phyloP scores from a whole-genome alignment of 2,113 vertebrate genomes.

The Oenanthe oenanthe region DNA sequence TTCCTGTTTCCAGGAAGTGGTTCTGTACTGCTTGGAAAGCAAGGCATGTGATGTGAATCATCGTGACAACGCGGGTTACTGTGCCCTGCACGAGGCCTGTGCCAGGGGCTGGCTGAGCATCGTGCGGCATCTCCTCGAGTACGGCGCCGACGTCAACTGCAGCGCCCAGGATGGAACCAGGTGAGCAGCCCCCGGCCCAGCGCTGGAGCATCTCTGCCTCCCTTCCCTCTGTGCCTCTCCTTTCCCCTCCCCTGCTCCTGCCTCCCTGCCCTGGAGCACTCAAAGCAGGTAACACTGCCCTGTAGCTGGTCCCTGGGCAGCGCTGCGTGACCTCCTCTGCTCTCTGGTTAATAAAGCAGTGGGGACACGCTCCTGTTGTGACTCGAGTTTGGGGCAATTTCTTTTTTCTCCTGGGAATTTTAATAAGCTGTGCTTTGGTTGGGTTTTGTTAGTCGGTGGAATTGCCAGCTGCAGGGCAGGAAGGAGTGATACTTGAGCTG shows the following conservation, averaged over 20 bases:
- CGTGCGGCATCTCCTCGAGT: constrained; percentile 88
- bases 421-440: neutral
- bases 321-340: neutral
- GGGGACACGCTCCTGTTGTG: neutral
- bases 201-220: rapidly evolving
- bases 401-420: neutral
- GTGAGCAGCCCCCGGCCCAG: constrained; percentile 53
- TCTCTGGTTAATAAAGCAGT: rapidly evolving
- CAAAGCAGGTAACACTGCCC: rapidly evolving
- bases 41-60: constrained; percentile 93
- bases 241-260: rapidly evolving
- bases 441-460: neutral
- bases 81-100: constrained; percentile 92
- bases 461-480: neutral
- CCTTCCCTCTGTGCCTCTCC: neutral
- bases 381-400: neutral
- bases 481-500: neutral
- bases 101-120: constrained; percentile 92
- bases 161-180: constrained; percentile 95
- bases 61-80: constrained; percentile 92
- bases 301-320: rapidly evolving
- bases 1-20: constrained; percentile 84
- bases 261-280: rapidly evolving
- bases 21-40: constrained; percentile 91
- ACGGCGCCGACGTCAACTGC: constrained; percentile 94